These are phyloP conservation scores for Bombus sylvicola DNA, from an alignment of 1,140 invertebrate species.

Conservation along the genomic window DNA sequence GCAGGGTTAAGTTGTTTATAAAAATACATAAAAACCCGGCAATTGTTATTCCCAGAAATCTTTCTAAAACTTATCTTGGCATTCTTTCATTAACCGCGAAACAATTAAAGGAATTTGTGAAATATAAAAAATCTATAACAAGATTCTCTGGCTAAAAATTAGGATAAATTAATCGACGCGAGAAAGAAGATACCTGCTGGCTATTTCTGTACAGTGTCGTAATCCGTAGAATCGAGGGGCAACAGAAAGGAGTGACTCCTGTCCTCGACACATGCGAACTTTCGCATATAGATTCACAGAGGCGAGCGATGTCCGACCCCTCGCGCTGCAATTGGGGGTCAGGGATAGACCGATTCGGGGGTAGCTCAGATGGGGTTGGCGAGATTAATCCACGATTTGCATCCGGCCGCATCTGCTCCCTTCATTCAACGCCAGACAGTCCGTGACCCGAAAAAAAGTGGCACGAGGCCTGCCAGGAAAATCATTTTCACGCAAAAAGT, in stretches of 20 bases:
- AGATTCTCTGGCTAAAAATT: not conserved
- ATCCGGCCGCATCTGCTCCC: slow-evolving; percentile 78
- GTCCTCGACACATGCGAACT: slow-evolving; percentile 69
- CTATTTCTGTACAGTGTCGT: slow-evolving; percentile 56
- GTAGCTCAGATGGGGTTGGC: slow-evolving; percentile 62
- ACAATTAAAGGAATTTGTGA: too few species aligned
- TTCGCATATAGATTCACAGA: slow-evolving; percentile 54
- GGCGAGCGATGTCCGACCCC: slow-evolving; percentile 27
- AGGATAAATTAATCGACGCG: slow-evolving; percentile 6
- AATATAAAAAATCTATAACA: not conserved
- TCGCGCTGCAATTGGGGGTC: slow-evolving; percentile 59
- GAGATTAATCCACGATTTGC: slow-evolving; percentile 80
- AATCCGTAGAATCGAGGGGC: slow-evolving; percentile 63
- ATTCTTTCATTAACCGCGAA: not conserved
- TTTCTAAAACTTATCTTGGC: not conserved
- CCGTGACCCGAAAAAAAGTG: slow-evolving; percentile 70
- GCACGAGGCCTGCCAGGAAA: slow-evolving; percentile 53
- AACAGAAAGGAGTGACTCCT: slow-evolving; percentile 74
- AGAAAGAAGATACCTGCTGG: slow-evolving; percentile 34
- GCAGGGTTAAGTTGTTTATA: too few species aligned
- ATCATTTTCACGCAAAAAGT: slow-evolving; percentile 47
- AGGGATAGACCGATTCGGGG: slow-evolving; percentile 51
- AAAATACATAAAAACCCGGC: too few species aligned
- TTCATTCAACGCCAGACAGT: slow-evolving; percentile 64
- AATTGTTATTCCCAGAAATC: not conserved